Evolutionary conservation across 2,888 invertebrate species (phyloP), one percentile per base, ranked within the genome.

Genomic region (Stenodera caucasica): DNA sequence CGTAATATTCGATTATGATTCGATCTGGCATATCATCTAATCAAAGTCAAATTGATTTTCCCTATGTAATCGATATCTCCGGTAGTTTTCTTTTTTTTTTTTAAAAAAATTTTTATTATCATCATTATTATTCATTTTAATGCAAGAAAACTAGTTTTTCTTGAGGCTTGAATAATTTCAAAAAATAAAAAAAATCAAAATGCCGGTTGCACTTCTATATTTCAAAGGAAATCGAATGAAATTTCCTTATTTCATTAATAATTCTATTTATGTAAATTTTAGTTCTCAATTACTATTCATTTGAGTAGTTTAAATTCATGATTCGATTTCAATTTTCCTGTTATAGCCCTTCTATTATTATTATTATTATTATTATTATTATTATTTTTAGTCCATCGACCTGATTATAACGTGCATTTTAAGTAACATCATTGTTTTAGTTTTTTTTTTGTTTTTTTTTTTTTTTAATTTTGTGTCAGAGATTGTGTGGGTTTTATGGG

Each of bases 401-500:
- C 57, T 40, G n/a, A 21, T 26, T 49, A 23, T 26, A 57, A 23
- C 55, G 37, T 55, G 60, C 57, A 57, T 63, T 63, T 63, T 49
- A 32, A 60, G 55, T 54, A 59, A 59, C 5, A 26, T 60, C 57
- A 49, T 58, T 57, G n/a, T n/a, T n/a, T n/a, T n/a, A n/a, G n/a
- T n/a, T n/a, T n/a, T n/a, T n/a, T n/a, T n/a, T n/a, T n/a, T n/a
- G n/a, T n/a, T n/a, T n/a, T n/a, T n/a, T n/a, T n/a, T n/a, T n/a
- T n/a, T n/a, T n/a, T 50, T 26, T 53, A 4, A n/a, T 37, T 23
- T n/a, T 15, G 33, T 55, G 61, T 57, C 55, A 26, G 5, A 26
- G 58, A 32, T 49, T 61, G 60, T 61, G 62, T 65, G 58, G 65
- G 67, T 57, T 53, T 58, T 45, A 56, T 61, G 60, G 69, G 71